A percentile compares a stretch with the other conserved stretches of the same genome.
Conservation (phyloP, 2,797 vertebrate genomes). For the Gymnothorax reevesii region DNA sequence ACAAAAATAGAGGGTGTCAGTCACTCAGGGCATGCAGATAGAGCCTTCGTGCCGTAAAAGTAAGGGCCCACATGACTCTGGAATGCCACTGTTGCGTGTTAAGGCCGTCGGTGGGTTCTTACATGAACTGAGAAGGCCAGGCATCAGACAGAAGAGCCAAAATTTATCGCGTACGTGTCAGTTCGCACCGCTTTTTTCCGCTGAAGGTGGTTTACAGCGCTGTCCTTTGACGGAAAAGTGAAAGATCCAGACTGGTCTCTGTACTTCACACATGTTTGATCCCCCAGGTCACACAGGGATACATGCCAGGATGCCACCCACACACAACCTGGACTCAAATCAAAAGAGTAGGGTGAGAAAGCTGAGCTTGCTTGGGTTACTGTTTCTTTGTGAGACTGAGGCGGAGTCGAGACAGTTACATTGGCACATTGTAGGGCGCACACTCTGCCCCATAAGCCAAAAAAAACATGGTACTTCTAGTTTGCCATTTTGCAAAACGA, state of each 20-base stretch:
- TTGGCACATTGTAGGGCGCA: not conserved
- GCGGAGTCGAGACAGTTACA: slow-evolving; percentile 66
- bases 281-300: slow-evolving; percentile 68
- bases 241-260: slow-evolving; percentile 46
- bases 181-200: not conserved
- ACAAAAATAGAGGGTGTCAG: slow-evolving; percentile 58
- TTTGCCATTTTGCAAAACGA: slow-evolving; percentile 46
- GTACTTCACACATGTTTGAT: slow-evolving; percentile 57
- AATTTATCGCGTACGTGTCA: slow-evolving; percentile 45
- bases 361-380: slow-evolving; percentile 32
- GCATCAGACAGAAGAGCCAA: slow-evolving; percentile 52
- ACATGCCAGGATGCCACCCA: slow-evolving; percentile 56
- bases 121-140: slow-evolving; percentile 57
- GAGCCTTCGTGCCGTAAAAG: slow-evolving; percentile 60
- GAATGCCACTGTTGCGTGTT: slow-evolving; percentile 58
- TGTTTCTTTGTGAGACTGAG: slow-evolving; percentile 60
- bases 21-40: slow-evolving; percentile 57
- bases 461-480: not conserved
- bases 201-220: not conserved
- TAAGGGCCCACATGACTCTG: slow-evolving; percentile 54
- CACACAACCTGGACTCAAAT: slow-evolving; percentile 28
- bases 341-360: slow-evolving; percentile 7
- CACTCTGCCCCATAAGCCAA: slow-evolving; percentile 35
- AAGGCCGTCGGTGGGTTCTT: slow-evolving; percentile 54
- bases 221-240: not conserved